These are phyloP conservation scores for Phymorhynchus buccinoides DNA, from an alignment of 1,140 invertebrate genomes.

Conservation along the genomic window DNA sequence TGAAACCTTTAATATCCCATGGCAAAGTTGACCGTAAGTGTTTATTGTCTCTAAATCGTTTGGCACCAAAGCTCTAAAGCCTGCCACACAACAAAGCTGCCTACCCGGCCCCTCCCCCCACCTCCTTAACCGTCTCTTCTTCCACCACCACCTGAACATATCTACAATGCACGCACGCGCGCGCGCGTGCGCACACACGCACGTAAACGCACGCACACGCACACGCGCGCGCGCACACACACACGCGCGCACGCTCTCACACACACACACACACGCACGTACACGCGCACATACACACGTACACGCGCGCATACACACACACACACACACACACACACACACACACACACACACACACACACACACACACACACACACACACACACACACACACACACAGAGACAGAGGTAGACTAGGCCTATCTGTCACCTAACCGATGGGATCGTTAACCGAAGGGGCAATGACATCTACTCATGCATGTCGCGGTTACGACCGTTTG, in stretches of 20 bases:
- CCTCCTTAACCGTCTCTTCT: no score
- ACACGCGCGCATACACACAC: no score
- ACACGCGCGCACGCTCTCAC: not conserved
- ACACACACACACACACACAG: not conserved
- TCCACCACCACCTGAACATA: not conserved
- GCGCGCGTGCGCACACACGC: not conserved
- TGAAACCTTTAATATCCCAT: no score
- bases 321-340: not conserved
- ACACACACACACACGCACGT: not conserved
- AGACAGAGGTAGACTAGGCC: not conserved
- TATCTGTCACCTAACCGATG: no score
- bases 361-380: not conserved
- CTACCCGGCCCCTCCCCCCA: no score
- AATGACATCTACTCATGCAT: not conserved
- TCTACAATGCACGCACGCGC: no score
- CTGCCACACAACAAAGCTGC: no score
- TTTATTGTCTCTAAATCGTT: no score
- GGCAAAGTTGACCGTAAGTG: no score
- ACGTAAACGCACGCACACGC: conserved; percentile 9
- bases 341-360: not conserved
- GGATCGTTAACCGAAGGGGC: no score
- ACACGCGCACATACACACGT: not conserved
- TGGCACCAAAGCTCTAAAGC: no score
- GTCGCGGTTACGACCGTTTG: not conserved
- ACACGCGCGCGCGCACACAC: conserved; percentile 15